Evolutionary conservation across 2,888 invertebrate genomes (phyloP).

Genomic region (Hermaeophaga mercurialis): DNA sequence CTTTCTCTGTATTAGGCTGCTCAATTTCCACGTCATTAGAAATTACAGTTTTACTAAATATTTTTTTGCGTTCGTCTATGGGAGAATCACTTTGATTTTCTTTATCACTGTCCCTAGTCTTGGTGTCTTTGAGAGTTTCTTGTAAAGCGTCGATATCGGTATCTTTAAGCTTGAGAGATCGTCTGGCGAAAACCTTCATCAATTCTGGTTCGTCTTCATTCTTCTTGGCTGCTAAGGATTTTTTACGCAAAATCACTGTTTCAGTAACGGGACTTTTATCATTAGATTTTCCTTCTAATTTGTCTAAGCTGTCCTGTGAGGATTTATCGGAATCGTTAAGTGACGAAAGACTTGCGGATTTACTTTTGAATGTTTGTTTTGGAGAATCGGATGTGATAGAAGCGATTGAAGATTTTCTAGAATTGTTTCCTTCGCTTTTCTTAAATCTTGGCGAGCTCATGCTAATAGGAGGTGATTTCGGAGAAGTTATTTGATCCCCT

Average conservation of each 20-base stretch:
- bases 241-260: constrained; percentile 63
- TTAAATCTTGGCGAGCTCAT: constrained; percentile 38
- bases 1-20: constrained; percentile 19
- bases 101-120: constrained; percentile 74
- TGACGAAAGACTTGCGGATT: constrained; percentile 63
- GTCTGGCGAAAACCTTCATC: constrained; percentile 80
- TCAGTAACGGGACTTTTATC: constrained; percentile 57
- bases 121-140: constrained; percentile 60
- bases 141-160: constrained; percentile 66
- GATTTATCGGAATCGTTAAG: constrained; percentile 47
- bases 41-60: too few species aligned
- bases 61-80: constrained; percentile 57
- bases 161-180: constrained; percentile 82
- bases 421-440: constrained; percentile 42
- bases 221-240: constrained; percentile 60
- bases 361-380: constrained; percentile 56
- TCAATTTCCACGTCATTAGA: constrained; percentile 21
- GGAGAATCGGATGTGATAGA: constrained; percentile 44
- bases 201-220: constrained; percentile 77
- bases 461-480: constrained; percentile 32
- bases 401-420: constrained; percentile 45
- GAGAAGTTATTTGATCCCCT: constrained; percentile 39
- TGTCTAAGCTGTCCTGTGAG: constrained; percentile 49
- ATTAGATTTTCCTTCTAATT: constrained; percentile 44
- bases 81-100: constrained; percentile 67